A percentile compares a stretch with the other conserved stretches of the same genome.
phyloP scores from a whole-genome alignment of 23 tunicate species.

The Styela clava region DNA sequence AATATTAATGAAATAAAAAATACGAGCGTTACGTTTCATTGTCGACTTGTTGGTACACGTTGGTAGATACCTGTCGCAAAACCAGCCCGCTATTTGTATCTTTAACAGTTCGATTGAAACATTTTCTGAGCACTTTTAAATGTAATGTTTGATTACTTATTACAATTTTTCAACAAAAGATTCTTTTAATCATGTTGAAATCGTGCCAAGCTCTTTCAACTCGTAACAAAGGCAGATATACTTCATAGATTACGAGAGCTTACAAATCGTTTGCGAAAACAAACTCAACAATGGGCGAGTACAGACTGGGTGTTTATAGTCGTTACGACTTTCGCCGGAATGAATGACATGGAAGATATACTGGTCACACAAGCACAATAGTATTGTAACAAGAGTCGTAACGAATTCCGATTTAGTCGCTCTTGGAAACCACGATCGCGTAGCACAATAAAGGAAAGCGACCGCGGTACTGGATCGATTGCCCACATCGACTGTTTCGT shows the following conservation, averaged over 20 bases:
- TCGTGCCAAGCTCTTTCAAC: too few relatives aligned
- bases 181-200: too few relatives aligned
- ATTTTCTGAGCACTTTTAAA: too few relatives aligned
- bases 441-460: background rate
- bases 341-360: background rate
- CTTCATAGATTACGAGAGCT: background rate
- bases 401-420: background rate
- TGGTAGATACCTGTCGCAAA: too few relatives aligned
- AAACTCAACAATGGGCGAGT: background rate
- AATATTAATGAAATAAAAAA: too few relatives aligned
- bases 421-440: background rate
- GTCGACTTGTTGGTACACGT: too few relatives aligned
- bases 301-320: background rate
- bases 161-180: too few relatives aligned
- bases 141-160: too few relatives aligned
- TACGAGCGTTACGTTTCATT: too few relatives aligned
- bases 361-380: background rate
- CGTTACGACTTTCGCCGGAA: background rate
- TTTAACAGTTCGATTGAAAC: too few relatives aligned
- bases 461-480: background rate
- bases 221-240: background rate
- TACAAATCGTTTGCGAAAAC: background rate
- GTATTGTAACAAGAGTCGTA: background rate
- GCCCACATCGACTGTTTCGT: background rate
- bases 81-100: too few relatives aligned